Conservation (phyloP, 1,140 invertebrate genomes). For the Drosophila malerkotliana region DNA sequence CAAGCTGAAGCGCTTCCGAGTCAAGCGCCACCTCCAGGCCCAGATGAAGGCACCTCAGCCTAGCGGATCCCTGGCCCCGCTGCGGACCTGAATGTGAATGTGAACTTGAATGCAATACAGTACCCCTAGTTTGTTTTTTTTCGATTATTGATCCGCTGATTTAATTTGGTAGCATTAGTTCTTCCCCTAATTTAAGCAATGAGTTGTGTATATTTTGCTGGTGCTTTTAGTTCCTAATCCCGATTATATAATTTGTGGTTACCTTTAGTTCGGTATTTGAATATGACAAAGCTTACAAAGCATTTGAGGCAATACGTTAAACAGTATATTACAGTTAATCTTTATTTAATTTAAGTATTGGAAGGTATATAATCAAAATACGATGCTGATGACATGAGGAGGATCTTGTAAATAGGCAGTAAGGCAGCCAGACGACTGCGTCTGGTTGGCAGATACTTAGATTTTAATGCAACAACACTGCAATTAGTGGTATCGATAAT, state of each 20-base stretch:
- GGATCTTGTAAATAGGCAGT: conserved; percentile 58
- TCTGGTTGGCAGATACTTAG: conserved; percentile 8
- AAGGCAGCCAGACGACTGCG: conserved; percentile 42
- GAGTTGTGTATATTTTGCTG: conserved; percentile 62
- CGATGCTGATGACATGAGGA: conserved; percentile 10
- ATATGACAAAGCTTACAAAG: conserved; percentile 81
- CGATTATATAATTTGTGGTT: conserved; percentile 47
- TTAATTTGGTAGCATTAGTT: conserved; percentile 30
- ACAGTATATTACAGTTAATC: conserved; percentile 33
- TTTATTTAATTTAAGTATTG: conserved; percentile 58
- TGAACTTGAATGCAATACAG: conserved; percentile 63
- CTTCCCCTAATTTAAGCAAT: conserved; percentile 21
- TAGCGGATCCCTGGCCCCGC: conserved; percentile 51
- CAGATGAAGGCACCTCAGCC: conserved; percentile 43
- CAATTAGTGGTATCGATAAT: conserved; percentile 46
- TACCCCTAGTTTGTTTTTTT: conserved; percentile 42
- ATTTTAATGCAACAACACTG: conserved; percentile 18
- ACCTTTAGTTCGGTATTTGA: conserved; percentile 68
- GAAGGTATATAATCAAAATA: conserved; percentile 47
- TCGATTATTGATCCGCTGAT: conserved; percentile 17
- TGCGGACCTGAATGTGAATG: conserved; percentile 59
- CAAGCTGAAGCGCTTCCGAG: conserved; percentile 71
- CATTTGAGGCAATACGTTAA: conserved; percentile 75
- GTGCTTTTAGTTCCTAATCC: conserved; percentile 80
- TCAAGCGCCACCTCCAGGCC: conserved; percentile 59